Conservation (phyloP, 2,113 vertebrate species). For the Eulacestoma nigropectus region DNA sequence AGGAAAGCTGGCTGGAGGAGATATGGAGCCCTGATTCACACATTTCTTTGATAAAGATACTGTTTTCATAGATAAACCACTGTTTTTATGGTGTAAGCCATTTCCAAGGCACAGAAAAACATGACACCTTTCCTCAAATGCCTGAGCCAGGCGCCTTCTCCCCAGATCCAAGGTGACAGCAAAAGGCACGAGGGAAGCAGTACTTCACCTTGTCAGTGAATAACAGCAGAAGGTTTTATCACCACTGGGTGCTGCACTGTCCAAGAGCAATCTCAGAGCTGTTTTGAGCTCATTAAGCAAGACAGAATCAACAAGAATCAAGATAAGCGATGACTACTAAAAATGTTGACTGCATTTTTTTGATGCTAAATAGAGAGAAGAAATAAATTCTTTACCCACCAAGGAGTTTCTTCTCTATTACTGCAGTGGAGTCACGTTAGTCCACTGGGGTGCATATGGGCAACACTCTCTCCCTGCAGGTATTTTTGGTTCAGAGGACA, state of each 20-base stretch:
- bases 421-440: neutral
- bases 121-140: neutral
- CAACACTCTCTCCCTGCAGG: neutral
- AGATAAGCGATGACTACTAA: neutral
- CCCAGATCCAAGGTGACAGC: neutral
- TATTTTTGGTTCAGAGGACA: neutral
- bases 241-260: neutral
- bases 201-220: neutral
- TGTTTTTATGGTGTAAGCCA: neutral
- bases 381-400: neutral
- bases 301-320: neutral
- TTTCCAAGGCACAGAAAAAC: neutral
- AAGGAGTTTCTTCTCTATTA: neutral
- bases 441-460: neutral
- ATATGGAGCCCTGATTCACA: neutral
- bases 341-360: neutral
- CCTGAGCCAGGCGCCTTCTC: neutral
- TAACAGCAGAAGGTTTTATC: neutral
- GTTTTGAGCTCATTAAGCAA: neutral
- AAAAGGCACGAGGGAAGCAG: neutral
- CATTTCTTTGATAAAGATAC: neutral
- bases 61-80: neutral
- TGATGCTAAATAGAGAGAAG: neutral
- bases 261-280: neutral
- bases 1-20: neutral